These are phyloP conservation scores for Myoxocephalus aenaeus DNA, from an alignment of 2,797 vertebrate species.

Conservation along the genomic window DNA sequence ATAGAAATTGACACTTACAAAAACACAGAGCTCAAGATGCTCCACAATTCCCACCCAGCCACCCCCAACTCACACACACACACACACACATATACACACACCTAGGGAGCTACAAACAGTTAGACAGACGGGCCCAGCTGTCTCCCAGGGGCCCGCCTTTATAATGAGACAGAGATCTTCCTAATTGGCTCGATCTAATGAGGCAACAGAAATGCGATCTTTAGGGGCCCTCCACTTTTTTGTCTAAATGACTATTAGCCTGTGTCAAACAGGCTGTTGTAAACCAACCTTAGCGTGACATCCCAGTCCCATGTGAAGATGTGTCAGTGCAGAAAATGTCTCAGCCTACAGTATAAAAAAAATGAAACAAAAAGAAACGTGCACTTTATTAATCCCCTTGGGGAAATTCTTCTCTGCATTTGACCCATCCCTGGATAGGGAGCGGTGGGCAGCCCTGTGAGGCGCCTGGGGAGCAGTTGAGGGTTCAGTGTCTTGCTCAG, in stretches of 20 bases:
- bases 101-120: conserved; percentile 66
- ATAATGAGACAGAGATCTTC: conserved; percentile 79
- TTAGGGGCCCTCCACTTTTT: conserved; percentile 53
- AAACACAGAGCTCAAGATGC: conserved; percentile 47
- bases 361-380: no score
- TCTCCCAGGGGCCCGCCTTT: conserved; percentile 68
- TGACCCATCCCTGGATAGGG: no score
- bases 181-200: conserved; percentile 82
- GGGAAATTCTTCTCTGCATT: no score
- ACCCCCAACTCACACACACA: conserved; percentile 7
- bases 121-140: conserved; percentile 71
- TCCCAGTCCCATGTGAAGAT: conserved; percentile 37
- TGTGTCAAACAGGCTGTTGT: conserved; percentile 51
- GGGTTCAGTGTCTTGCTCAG: no score
- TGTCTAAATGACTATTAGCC: conserved; percentile 48
- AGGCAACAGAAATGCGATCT: conserved; percentile 76
- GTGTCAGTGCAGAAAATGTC: conserved; percentile 4
- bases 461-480: no score
- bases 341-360: background rate
- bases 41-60: conserved; percentile 11
- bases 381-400: no score
- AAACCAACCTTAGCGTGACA: conserved; percentile 43
- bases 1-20: conserved; percentile 51
- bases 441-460: no score
- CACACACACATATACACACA: conserved; percentile 30